Conservation (phyloP, 2,797 vertebrate species). For the Florisuga fusca region DNA sequence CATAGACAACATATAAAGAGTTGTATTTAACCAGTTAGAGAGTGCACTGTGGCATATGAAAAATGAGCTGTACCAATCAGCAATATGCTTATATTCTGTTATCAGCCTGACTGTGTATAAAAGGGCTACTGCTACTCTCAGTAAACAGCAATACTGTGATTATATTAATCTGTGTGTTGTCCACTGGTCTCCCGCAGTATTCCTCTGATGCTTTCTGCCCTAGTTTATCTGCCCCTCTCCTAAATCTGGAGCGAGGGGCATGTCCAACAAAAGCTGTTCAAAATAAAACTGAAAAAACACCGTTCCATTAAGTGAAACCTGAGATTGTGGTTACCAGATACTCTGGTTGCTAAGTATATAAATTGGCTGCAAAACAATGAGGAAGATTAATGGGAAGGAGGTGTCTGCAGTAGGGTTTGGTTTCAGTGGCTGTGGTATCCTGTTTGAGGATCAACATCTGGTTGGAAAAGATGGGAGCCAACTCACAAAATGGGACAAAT, state of each 20-base stretch:
- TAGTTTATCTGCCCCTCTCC: background rate
- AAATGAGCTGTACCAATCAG: too few relatives aligned
- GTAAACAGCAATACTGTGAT: too few relatives aligned
- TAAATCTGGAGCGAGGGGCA: background rate
- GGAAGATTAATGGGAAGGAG: background rate
- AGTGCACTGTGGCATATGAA: too few relatives aligned
- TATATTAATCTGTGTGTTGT: too few relatives aligned
- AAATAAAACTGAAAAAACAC: background rate
- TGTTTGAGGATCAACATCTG: background rate
- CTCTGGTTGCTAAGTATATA: background rate
- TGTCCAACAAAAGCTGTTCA: background rate
- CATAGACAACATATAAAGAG: too few relatives aligned
- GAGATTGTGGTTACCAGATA: background rate
- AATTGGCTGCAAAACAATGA: background rate
- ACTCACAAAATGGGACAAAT: background rate
- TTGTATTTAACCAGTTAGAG: too few relatives aligned
- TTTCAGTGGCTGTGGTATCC: background rate
- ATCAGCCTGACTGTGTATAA: too few relatives aligned
- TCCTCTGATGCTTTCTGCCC: background rate
- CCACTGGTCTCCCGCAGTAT: too few relatives aligned
- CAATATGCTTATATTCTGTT: too few relatives aligned
- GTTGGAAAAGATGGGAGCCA: background rate
- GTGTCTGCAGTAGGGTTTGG: background rate
- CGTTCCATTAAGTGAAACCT: background rate
- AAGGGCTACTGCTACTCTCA: too few relatives aligned